These are phyloP conservation scores for Troides helena DNA, from an alignment of 2,888 invertebrate species.

Conservation along the genomic window DNA sequence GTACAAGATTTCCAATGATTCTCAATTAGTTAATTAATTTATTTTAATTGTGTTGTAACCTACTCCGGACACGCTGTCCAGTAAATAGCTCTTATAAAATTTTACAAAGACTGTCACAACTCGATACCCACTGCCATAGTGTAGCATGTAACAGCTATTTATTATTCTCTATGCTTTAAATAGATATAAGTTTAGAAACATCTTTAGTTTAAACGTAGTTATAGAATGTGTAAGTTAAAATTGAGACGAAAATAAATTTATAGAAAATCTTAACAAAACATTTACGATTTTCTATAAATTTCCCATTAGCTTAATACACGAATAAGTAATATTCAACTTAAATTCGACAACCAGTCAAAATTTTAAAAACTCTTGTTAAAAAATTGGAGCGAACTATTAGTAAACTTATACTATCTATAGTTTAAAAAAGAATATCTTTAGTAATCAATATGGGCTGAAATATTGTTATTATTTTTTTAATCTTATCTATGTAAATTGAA, in stretches of 20 bases:
- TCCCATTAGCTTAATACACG: not conserved
- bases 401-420: not conserved
- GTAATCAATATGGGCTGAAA: not conserved
- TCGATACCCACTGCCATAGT: conserved; percentile 74
- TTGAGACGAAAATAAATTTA: not conserved
- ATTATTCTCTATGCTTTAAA: conserved; percentile 58
- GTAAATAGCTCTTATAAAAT: conserved; percentile 46
- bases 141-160: conserved; percentile 49
- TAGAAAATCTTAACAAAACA: not conserved
- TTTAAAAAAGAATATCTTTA: not conserved
- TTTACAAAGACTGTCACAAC: conserved; percentile 67
- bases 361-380: too few relatives aligned
- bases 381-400: too few relatives aligned
- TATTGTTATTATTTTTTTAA: not conserved
- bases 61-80: conserved; percentile 29
- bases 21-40: conserved; percentile 69
- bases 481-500: not conserved
- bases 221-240: not conserved
- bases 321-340: not conserved
- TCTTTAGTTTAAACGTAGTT: conserved; percentile 26
- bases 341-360: not conserved
- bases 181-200: conserved; percentile 38
- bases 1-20: conserved; percentile 79
- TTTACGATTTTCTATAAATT: too few relatives aligned
- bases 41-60: conserved; percentile 42